phyloP scores from a whole-genome alignment of 2,113 vertebrate genomes.

The Microtus montanus region DNA sequence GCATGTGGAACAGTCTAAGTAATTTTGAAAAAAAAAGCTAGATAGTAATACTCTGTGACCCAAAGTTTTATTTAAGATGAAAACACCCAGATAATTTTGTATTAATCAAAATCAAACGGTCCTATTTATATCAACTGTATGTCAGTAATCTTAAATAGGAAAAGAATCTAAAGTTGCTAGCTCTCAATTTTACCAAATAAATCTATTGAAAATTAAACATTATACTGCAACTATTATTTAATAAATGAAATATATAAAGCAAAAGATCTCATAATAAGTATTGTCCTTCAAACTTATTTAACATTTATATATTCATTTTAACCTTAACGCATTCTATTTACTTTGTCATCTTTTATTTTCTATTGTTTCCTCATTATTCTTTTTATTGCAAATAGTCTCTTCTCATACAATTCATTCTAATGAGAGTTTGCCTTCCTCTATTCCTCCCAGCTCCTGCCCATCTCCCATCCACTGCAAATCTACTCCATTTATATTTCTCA shows the following conservation, averaged over 20 bases:
- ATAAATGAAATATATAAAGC: conserved; percentile 9
- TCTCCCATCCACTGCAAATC: not conserved
- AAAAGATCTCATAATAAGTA: not conserved
- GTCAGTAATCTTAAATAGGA: not conserved
- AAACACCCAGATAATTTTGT: not conserved
- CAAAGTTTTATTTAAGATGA: not conserved
- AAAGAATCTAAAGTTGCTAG: not conserved
- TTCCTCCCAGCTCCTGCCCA: not conserved
- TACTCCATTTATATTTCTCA: not conserved
- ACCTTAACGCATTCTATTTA: not conserved
- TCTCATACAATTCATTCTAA: not conserved
- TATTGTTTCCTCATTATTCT: not conserved
- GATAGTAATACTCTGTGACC: not conserved
- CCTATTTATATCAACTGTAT: not conserved
- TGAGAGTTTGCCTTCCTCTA: not conserved
- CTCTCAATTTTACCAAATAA: conserved; percentile 25
- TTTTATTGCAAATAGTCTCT: not conserved
- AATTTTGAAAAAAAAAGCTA: not conserved
- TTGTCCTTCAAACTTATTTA: not conserved
- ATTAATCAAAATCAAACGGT: not conserved
- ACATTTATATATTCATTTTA: not conserved
- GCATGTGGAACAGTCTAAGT: not conserved
- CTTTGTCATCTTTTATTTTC: conserved; percentile 23
- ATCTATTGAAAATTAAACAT: not conserved
- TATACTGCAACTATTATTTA: not conserved